Conservation (phyloP, 2,113 vertebrate genomes). For the Cynopterus brachyotis region DNA sequence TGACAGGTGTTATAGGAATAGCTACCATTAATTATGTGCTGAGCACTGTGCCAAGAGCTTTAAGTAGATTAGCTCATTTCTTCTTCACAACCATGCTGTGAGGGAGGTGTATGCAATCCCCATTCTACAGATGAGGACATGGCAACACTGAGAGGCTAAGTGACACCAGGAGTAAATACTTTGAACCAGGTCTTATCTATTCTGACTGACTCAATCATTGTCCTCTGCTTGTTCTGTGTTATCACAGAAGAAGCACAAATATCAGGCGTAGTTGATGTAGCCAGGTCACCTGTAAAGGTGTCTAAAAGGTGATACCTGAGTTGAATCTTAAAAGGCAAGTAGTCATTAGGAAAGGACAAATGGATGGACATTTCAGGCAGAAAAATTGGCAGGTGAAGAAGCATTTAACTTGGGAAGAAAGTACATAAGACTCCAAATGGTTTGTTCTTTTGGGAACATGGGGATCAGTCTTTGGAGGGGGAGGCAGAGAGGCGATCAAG, state of each 20-base stretch:
- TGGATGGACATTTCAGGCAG: neutral
- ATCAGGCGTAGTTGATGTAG: rapidly evolving
- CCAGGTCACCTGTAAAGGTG: neutral
- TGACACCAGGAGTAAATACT: neutral
- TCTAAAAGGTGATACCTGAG: neutral
- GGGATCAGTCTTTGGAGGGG: neutral
- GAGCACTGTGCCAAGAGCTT: neutral
- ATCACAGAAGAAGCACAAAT: neutral
- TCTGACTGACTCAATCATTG: neutral
- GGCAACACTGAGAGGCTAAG: neutral
- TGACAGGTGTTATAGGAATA: neutral
- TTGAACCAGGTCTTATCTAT: neutral
- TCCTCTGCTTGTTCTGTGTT: neutral
- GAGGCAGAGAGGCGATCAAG: no score
- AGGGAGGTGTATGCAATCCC: neutral
- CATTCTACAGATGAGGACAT: neutral
- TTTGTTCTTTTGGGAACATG: neutral
- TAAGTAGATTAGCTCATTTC: neutral
- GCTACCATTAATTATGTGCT: neutral
- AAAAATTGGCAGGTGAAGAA: neutral
- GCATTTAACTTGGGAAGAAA: neutral
- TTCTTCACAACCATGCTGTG: neutral
- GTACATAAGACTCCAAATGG: neutral
- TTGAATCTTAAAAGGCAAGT: neutral
- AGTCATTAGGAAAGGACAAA: neutral